Percentiles rank a stretch among this genome's conserved stretches.
Evolutionary conservation across 2,888 invertebrate species (phyloP).

Genomic region (Spisula subtruncata): DNA sequence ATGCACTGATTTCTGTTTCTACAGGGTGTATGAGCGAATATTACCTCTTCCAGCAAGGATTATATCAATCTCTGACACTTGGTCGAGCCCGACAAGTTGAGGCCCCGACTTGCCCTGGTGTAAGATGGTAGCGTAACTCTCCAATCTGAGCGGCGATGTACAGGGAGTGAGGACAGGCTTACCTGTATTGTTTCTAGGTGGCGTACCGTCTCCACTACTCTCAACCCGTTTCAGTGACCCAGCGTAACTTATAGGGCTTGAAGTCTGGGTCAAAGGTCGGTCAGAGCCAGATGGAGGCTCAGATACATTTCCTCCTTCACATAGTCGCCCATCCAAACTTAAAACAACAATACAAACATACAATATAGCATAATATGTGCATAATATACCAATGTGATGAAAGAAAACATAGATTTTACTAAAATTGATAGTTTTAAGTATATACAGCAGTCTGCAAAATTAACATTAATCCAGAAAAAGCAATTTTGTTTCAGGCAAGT

Average conservation of each 20-base stretch:
- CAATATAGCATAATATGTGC: not conserved
- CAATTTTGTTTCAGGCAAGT: too few relatives aligned
- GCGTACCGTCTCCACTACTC: slow-evolving; percentile 61
- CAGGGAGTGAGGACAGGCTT: slow-evolving; percentile 72
- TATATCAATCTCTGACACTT: slow-evolving; percentile 73
- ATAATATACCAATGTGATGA: too few relatives aligned
- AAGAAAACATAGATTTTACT: not conserved
- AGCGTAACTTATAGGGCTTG: slow-evolving; percentile 78
- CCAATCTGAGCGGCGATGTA: slow-evolving; percentile 67
- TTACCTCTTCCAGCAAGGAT: slow-evolving; percentile 81
- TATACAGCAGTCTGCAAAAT: too few relatives aligned
- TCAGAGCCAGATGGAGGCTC: slow-evolving; percentile 76
- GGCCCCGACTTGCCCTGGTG: slow-evolving; percentile 81
- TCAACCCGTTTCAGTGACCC: slow-evolving; percentile 77
- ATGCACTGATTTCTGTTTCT: slow-evolving; percentile 18
- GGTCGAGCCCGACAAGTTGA: slow-evolving; percentile 76
- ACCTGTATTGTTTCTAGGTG: slow-evolving; percentile 78
- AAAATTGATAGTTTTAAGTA: too few relatives aligned
- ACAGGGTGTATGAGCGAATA: slow-evolving; percentile 24
- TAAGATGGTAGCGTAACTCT: slow-evolving; percentile 82
- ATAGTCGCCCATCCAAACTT: slow-evolving; percentile 82
- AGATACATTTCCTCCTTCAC: slow-evolving; percentile 73
- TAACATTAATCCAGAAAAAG: too few relatives aligned
- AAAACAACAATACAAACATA: slow-evolving; percentile 14
- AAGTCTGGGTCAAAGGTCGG: slow-evolving; percentile 79